Conservation (phyloP, 1,140 invertebrate genomes). For the Pseudomyrmex pallidus region DNA sequence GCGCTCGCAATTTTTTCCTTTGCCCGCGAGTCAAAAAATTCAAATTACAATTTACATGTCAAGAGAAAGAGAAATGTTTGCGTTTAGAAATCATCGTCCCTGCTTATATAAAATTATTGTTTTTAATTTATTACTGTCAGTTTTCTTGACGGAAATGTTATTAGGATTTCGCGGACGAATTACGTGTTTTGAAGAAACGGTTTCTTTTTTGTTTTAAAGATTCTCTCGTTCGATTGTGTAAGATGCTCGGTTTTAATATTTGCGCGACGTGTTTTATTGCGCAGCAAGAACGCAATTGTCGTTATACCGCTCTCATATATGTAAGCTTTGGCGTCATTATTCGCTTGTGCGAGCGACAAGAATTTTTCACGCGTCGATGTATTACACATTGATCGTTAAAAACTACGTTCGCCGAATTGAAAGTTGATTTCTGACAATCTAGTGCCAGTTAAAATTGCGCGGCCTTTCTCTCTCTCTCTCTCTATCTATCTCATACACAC, state of each 20-base stretch:
- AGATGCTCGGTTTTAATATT: neutral
- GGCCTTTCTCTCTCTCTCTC: neutral
- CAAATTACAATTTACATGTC: slow-evolving; percentile 23
- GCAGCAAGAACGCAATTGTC: neutral
- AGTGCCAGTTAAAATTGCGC: slow-evolving; percentile 21
- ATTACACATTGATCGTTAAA: neutral
- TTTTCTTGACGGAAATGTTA: neutral
- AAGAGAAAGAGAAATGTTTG: too few species aligned
- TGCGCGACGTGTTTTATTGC: neutral
- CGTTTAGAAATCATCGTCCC: neutral
- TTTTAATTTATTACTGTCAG: neutral
- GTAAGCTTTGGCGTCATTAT: neutral
- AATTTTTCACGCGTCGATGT: neutral
- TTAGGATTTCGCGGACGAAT: neutral
- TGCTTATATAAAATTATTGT: neutral
- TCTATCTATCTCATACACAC: too few species aligned
- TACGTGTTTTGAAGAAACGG: neutral
- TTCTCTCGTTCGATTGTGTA: neutral
- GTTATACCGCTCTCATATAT: neutral
- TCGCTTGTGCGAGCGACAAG: neutral
- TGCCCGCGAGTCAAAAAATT: slow-evolving; percentile 15
- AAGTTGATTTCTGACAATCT: slow-evolving; percentile 39
- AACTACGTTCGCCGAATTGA: slow-evolving; percentile 1
- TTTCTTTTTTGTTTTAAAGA: neutral
- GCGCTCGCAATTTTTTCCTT: neutral